Percentiles rank a stretch among this genome's conserved stretches.
Conservation (phyloP, 2,888 invertebrate species). For the Thecocarcelia acutangulata region DNA sequence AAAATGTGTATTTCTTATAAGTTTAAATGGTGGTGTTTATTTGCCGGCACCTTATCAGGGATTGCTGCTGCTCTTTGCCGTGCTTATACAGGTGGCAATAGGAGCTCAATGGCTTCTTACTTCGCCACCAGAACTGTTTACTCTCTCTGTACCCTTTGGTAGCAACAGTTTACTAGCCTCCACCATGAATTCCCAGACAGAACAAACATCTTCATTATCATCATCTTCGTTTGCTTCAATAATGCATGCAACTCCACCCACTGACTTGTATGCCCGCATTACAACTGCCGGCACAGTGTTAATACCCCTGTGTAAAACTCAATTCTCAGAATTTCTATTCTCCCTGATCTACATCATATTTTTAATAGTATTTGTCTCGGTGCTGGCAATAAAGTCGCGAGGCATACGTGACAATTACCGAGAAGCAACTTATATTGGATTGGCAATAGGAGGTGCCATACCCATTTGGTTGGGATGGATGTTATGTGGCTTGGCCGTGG, state of each 20-base stretch:
- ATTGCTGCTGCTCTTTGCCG: conserved; percentile 93
- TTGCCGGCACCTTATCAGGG: conserved; percentile 96
- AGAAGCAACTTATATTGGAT: conserved; percentile 95
- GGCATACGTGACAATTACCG: conserved; percentile 96
- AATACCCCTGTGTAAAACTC: conserved; percentile 84
- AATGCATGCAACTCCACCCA: conserved; percentile 64
- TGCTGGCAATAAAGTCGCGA: conserved; percentile 91
- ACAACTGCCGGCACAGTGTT: conserved; percentile 79
- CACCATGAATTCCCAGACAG: conserved; percentile 74
- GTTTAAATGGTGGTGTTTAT: conserved; percentile 94
- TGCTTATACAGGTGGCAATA: conserved; percentile 93
- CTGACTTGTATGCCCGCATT: conserved; percentile 77
- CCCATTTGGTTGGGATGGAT: conserved; percentile 94
- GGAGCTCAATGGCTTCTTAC: conserved; percentile 92
- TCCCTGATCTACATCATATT: conserved; percentile 92
- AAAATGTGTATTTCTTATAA: conserved; percentile 95
- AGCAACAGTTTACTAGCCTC: conserved; percentile 75
- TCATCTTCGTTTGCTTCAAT: conserved; percentile 75
- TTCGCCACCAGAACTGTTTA: conserved; percentile 86
- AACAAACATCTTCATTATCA: conserved; percentile 71
- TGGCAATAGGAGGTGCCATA: conserved; percentile 92
- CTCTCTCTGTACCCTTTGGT: conserved; percentile 80
- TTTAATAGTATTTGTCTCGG: conserved; percentile 91
- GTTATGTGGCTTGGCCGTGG: conserved; percentile 89
- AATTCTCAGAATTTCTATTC: conserved; percentile 87